Conservation (phyloP, 2,888 invertebrate species). For the Apantesis nais region DNA sequence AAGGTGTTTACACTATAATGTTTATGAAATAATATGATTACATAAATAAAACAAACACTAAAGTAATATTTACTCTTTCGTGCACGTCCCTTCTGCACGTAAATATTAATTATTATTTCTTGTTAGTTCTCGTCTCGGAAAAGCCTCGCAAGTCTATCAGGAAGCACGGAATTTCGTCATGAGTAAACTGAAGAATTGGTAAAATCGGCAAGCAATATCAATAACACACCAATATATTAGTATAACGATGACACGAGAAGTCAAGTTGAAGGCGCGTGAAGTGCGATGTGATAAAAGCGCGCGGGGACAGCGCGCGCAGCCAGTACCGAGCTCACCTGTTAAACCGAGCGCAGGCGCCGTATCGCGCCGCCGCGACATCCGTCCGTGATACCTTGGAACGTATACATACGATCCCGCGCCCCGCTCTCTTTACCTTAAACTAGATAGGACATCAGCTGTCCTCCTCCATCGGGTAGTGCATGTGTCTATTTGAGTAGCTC, state of each 20-base stretch:
- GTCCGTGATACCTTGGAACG: conserved; percentile 39
- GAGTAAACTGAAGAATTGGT: not conserved
- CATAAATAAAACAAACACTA: conserved; percentile 8
- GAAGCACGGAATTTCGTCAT: not conserved
- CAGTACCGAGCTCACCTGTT: conserved; percentile 75
- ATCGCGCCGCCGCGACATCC: conserved; percentile 52
- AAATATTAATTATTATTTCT: not conserved
- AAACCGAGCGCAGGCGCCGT: conserved; percentile 69
- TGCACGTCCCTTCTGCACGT: not conserved
- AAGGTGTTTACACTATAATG: conserved; percentile 18
- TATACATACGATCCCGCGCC: conserved; percentile 60
- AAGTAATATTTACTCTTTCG: not conserved
- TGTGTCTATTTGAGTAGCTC: conserved; percentile 62
- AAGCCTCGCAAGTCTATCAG: not conserved
- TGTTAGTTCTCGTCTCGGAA: not conserved
- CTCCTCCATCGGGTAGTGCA: conserved; percentile 65
- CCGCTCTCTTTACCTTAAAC: conserved; percentile 48
- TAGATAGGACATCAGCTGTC: conserved; percentile 59
- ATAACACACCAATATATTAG: conserved; percentile 28
- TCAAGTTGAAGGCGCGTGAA: conserved; percentile 80
- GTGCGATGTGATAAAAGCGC: conserved; percentile 81
- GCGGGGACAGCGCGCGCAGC: conserved; percentile 71
- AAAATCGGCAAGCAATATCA: conserved; percentile 22
- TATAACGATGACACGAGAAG: conserved; percentile 57
- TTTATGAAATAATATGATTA: conserved; percentile 13